These are phyloP conservation scores for Corvus hawaiiensis DNA, from an alignment of 2,113 vertebrate genomes.

Conservation along the genomic window DNA sequence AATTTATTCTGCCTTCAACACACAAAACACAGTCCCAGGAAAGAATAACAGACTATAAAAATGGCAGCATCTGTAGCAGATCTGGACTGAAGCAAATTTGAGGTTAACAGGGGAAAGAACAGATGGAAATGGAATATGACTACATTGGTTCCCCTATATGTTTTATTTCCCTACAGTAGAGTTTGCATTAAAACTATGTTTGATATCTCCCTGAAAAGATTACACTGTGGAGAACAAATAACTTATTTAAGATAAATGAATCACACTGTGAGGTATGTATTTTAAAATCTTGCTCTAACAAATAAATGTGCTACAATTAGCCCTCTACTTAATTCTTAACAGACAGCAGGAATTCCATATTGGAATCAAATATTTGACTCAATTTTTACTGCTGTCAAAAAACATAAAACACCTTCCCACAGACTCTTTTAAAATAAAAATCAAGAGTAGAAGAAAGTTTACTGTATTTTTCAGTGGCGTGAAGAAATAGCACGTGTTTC, in stretches of 20 bases:
- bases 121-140: slow-evolving; percentile 8
- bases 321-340: slow-evolving; percentile 11
- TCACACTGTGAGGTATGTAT: not conserved
- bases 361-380: slow-evolving; percentile 1
- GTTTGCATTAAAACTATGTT: slow-evolving; percentile 11
- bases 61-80: not conserved
- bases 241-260: slow-evolving; percentile 31
- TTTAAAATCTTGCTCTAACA: not conserved
- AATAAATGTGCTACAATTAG: not conserved
- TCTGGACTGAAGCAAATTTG: not conserved
- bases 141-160: not conserved
- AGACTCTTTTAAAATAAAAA: not conserved
- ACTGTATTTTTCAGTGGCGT: not conserved
- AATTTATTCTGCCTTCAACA: not conserved
- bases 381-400: not conserved
- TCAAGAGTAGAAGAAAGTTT: not conserved
- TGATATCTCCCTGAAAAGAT: not conserved
- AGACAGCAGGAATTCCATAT: not conserved
- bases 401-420: not conserved
- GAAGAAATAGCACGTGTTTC: not conserved
- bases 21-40: not conserved
- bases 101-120: not conserved
- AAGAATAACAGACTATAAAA: not conserved
- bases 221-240: not conserved
- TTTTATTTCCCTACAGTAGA: not conserved